A percentile compares a stretch with the other conserved stretches of the same genome.
These are phyloP conservation scores for Cerastis leucographa DNA, from an alignment of 2,888 invertebrate genomes.

Conservation along the genomic window DNA sequence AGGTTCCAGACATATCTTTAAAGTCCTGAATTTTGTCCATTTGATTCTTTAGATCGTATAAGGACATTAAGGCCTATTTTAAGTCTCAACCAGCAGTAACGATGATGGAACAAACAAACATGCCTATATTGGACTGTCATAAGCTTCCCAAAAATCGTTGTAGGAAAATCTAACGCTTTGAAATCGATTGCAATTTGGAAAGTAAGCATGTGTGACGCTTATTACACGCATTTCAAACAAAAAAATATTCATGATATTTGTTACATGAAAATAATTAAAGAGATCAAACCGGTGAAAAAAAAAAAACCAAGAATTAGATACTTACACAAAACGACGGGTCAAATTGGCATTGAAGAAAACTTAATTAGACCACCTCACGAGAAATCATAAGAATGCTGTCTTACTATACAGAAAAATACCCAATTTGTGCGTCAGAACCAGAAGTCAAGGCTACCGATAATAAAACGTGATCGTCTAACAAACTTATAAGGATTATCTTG, in stretches of 20 bases:
- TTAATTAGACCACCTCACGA: not conserved
- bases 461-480: conserved; percentile 57
- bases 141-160: not conserved
- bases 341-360: conserved; percentile 5
- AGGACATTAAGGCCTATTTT: too few relatives aligned
- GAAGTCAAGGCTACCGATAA: conserved; percentile 39
- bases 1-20: not conserved
- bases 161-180: not conserved
- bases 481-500: conserved; percentile 57
- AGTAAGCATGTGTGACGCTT: too few relatives aligned
- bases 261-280: not conserved
- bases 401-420: not conserved
- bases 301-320: not conserved
- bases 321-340: not conserved
- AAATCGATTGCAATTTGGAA: not conserved
- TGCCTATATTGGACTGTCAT: not conserved
- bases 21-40: not conserved
- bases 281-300: not conserved
- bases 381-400: not conserved
- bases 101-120: not conserved
- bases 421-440: conserved; percentile 21
- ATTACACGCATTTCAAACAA: too few relatives aligned
- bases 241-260: too few relatives aligned
- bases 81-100: too few relatives aligned
- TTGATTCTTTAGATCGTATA: too few relatives aligned